Conservation (phyloP, 2,797 vertebrate species). For the Urophycis tenuis region DNA sequence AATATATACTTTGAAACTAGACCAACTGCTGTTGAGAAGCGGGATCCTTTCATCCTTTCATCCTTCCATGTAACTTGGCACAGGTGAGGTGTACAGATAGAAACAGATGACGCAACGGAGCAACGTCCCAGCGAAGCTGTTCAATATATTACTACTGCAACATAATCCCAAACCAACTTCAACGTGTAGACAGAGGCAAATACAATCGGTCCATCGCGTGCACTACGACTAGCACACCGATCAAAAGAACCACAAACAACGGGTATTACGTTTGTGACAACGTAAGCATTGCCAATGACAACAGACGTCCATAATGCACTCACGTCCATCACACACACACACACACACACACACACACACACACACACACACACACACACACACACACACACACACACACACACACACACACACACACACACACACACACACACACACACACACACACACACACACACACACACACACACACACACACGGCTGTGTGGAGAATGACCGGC, state of each 20-base stretch:
- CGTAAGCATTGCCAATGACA: background rate
- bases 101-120: too few relatives aligned
- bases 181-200: background rate
- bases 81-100: background rate
- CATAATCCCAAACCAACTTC: background rate
- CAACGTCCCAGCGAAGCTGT: too few relatives aligned
- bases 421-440: background rate
- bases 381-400: background rate
- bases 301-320: too few relatives aligned
- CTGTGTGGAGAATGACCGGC: slow-evolving; percentile 13
- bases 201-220: background rate
- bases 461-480: background rate
- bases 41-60: too few relatives aligned
- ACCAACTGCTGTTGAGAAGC: too few relatives aligned
- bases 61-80: too few relatives aligned
- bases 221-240: background rate
- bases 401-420: background rate
- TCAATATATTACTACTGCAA: background rate
- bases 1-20: too few relatives aligned
- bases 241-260: too few relatives aligned
- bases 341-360: background rate
- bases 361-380: background rate
- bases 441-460: background rate
- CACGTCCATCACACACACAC: too few relatives aligned
- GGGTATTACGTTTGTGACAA: background rate